Base-by-base conservation (phyloP, 2,888 invertebrate genomes). In the Xanthia icteritia region DNA sequence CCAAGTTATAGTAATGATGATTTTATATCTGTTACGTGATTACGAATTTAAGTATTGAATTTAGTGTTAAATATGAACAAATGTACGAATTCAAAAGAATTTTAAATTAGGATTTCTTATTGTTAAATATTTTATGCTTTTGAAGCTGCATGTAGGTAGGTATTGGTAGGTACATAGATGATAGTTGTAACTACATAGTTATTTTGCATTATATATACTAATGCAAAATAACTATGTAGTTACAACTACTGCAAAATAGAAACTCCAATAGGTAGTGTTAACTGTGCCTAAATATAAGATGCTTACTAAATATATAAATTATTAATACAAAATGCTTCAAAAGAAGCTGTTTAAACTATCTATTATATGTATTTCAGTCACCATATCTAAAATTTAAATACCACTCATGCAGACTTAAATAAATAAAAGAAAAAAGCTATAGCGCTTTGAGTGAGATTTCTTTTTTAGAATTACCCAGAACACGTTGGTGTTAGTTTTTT, bases 21-120 rank as follows among this genome's bases (percentile, higher is more conserved):
- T 77, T 87, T 85, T 76, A 86, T 84, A 79, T 76, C 74, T 71
- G 36, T 66, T 81, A 69, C 88, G 86, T 87, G 86, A 61, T 81
- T 42, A 42, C 1, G 80, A 81, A 88, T 88, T 81, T 54, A 45
- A 45, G 45, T 45, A 87, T 82, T 75, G 27, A 45, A 65, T 72
- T 66, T 15, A 39, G 6, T 73, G 45, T 64, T 39, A 20, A 65
- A 63, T 27, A 17, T 60, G n/a, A 60, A 36, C n/a, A 17, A 42
- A 51, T 36, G 67, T n/a, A 20, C 5, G n/a, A 48, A 58, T 45
- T n/a, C n/a, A 31, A 15, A 54, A 39, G 20, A 36, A 27, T 48
- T 3, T 6, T 72, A 39, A 61, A 76, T 27, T 15, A 36, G 3
- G 31, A 56, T n/a, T 72, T 58, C 17, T 36, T 73, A 20, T 45